Conservation (phyloP, 2,888 invertebrate species). For the Latheticus oryzae region DNA sequence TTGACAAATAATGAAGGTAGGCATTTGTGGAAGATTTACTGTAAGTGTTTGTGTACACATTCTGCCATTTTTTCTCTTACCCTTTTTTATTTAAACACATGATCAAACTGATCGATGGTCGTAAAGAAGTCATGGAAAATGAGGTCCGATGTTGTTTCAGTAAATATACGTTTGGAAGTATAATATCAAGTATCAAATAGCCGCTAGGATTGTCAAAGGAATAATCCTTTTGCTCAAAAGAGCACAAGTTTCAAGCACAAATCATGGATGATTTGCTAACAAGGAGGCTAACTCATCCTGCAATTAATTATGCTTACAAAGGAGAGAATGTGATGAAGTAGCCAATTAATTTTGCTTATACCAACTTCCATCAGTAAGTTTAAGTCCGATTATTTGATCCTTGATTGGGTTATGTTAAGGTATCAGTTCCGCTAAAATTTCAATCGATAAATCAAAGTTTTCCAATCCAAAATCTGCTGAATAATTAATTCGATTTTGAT, state of each 20-base stretch:
- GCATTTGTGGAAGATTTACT: neutral
- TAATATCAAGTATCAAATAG: slow-evolving; percentile 21
- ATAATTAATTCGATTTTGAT: too few relatives aligned
- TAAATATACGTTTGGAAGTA: slow-evolving; percentile 13
- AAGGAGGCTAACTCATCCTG: slow-evolving; percentile 12
- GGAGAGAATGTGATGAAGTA: slow-evolving; percentile 11
- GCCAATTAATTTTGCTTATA: slow-evolving; percentile 24
- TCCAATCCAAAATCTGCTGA: too few relatives aligned
- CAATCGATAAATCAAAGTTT: too few relatives aligned
- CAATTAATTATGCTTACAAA: slow-evolving; percentile 18
- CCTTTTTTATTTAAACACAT: neutral
- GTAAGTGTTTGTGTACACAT: neutral
- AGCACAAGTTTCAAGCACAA: slow-evolving; percentile 9
- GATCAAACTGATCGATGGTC: too few relatives aligned
- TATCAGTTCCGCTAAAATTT: too few relatives aligned
- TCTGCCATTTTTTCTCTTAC: neutral
- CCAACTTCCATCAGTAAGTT: slow-evolving; percentile 18
- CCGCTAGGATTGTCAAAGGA: slow-evolving; percentile 7
- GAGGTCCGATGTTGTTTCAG: slow-evolving; percentile 13
- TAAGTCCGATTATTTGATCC: slow-evolving; percentile 25
- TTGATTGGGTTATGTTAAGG: too few relatives aligned
- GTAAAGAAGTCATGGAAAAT: too few relatives aligned
- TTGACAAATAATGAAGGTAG: slow-evolving; percentile 2
- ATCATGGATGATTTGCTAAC: slow-evolving; percentile 8
- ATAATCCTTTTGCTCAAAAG: slow-evolving; percentile 16